Conservation (phyloP, 1,140 invertebrate genomes). For the Drosophila eugracilis region DNA sequence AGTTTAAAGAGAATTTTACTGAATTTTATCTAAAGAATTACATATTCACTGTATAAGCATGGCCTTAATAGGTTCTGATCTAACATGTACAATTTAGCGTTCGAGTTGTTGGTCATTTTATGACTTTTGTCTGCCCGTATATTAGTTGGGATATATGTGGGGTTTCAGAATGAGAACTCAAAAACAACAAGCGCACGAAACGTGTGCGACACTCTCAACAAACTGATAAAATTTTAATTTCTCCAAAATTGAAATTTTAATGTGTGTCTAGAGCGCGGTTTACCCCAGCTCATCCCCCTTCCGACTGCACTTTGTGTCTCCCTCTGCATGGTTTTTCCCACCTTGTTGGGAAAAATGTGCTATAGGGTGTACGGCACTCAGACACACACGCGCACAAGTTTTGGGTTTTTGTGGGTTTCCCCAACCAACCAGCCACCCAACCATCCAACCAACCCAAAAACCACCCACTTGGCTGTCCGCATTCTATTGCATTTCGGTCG, state of each 20-base stretch:
- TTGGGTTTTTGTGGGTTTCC: slow-evolving; percentile 46
- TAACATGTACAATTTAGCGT: slow-evolving; percentile 10
- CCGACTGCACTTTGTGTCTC: slow-evolving; percentile 23
- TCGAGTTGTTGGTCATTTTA: slow-evolving; percentile 29
- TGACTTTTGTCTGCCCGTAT: slow-evolving; percentile 21
- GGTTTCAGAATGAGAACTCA: neutral
- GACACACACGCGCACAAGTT: slow-evolving; percentile 39
- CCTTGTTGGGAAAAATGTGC: slow-evolving; percentile 28
- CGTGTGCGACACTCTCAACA: slow-evolving; percentile 48
- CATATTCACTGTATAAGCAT: neutral
- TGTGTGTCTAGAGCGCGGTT: slow-evolving; percentile 63
- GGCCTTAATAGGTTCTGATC: slow-evolving; percentile 2
- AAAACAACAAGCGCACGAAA: slow-evolving; percentile 6
- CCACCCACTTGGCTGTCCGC: slow-evolving; percentile 4
- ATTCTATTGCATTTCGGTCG: slow-evolving; percentile 52
- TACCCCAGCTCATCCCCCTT: slow-evolving; percentile 5
- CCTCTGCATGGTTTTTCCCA: slow-evolving; percentile 10
- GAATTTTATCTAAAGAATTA: neutral
- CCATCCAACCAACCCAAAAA: neutral
- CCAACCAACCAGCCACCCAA: neutral
- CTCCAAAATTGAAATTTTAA: slow-evolving; percentile 74
- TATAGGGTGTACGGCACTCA: slow-evolving; percentile 25
- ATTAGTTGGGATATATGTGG: slow-evolving; percentile 4
- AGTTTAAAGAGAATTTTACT: too few species aligned
- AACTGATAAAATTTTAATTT: slow-evolving; percentile 76